Base-by-base conservation (phyloP, 2,113 vertebrate genomes). In the Polypterus senegalus region DNA sequence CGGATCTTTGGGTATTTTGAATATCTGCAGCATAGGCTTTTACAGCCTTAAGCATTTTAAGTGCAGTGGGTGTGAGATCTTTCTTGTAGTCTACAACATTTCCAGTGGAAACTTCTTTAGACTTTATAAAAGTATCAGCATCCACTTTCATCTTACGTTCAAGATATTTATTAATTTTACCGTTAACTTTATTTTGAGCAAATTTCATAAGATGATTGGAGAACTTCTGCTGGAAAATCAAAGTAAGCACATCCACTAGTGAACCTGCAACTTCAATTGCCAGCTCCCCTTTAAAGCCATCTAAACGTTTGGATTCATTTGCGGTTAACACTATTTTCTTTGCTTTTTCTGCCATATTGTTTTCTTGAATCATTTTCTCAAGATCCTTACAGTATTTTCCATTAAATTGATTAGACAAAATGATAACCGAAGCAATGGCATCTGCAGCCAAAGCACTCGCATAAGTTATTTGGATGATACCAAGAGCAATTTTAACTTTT, bases 141-240 rank as follows among this genome's bases (percentile, higher is more conserved):
- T 27, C 27, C 27, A 27, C 27, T 27, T 27, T 27, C 49, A 65
- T 9, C 9, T 59, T 48, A 8, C 56, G 10, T 46, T 54, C 1
- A 46, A 68, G 3, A 51, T 11, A 61, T 67, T 67, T 11, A 65
- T 9, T 44, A 5, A 57, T 5, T 6, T 57, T 4, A 5, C 9
- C 4, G 9, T 57, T 57, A 57, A 44, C 5, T 51, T 63, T 2
- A n/a, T 3, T 7, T 51, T 68, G 56, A 49, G 48, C 59, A 7
- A 49, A 7, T 6, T 51, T 48, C 46, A 59, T 4, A 48, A 59
- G 3, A 27, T 71, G 66, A 4, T 58, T 65, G 54, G 66, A 63
- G 49, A 71, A 59, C 59, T 63, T 63, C 4, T 71, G 53, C 5
- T 70, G 46, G 48, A 70, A 60, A 1, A 60, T 48, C 7, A 65